Conservation (phyloP, 2,113 vertebrate species). For the Otocyon megalotis region DNA sequence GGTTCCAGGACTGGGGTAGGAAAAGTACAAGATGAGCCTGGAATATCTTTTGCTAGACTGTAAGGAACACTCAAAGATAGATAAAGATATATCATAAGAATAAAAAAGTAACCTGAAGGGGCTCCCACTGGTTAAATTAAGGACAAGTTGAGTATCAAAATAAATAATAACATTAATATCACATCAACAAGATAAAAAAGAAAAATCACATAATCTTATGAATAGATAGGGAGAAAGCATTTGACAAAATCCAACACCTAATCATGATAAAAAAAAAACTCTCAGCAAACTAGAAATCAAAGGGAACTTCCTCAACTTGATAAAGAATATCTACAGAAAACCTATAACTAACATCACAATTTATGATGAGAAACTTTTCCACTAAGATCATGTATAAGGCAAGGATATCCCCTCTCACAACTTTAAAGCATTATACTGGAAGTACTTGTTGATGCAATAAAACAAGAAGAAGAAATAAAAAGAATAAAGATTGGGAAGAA, state of each 20-base stretch:
- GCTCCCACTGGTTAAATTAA: neutral
- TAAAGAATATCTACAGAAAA: neutral
- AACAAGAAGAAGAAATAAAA: constrained; percentile 10
- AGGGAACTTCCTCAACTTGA: neutral
- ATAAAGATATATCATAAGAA: neutral
- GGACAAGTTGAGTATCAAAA: neutral
- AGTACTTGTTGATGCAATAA: neutral
- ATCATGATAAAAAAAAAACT: neutral
- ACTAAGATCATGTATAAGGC: neutral
- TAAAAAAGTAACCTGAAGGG: neutral
- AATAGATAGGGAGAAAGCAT: neutral
- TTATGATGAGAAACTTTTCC: neutral
- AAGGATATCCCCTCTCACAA: neutral
- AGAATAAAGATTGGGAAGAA: neutral
- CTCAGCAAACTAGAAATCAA: neutral
- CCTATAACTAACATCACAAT: neutral
- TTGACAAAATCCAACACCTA: neutral
- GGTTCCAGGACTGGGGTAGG: neutral
- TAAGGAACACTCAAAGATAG: neutral
- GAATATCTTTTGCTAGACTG: neutral
- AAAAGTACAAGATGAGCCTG: neutral
- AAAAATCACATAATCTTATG: neutral
- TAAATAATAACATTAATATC: neutral
- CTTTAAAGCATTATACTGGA: neutral
- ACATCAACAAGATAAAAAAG: neutral